These are phyloP conservation scores for Cryptocephalus moraei DNA, from an alignment of 2,888 invertebrate genomes.

Conservation along the genomic window DNA sequence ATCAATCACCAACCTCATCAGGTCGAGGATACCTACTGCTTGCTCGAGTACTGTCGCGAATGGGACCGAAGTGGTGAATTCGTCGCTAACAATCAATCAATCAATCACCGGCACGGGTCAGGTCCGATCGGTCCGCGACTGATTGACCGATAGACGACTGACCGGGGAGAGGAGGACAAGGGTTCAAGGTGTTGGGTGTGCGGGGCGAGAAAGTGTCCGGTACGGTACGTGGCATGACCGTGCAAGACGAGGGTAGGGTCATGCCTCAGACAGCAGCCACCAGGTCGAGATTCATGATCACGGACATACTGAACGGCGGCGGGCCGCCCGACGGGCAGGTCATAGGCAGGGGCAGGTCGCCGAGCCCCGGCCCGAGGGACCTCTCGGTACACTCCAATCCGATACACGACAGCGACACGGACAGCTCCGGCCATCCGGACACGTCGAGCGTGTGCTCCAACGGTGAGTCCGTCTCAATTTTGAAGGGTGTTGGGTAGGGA, in stretches of 20 bases:
- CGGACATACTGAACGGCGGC: slow-evolving; percentile 67
- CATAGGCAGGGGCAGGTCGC: slow-evolving; percentile 41
- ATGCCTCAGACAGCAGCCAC: slow-evolving; percentile 42
- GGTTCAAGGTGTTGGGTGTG: slow-evolving; percentile 34
- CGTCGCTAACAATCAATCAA: background rate
- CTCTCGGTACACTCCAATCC: slow-evolving; percentile 41
- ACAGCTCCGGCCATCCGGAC: slow-evolving; percentile 45
- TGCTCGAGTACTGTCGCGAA: background rate
- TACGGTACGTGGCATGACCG: slow-evolving; percentile 41
- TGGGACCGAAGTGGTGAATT: slow-evolving; percentile 1
- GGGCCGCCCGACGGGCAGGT: slow-evolving; percentile 42
- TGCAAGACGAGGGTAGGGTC: slow-evolving; percentile 38
- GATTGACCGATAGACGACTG: slow-evolving; percentile 1
- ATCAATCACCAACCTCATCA: too few species aligned
- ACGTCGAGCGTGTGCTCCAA: slow-evolving; percentile 45
- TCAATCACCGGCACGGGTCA: background rate
- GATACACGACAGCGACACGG: slow-evolving; percentile 42
- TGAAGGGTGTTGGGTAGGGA: too few species aligned
- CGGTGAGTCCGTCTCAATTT: too few species aligned
- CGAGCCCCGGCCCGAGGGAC: slow-evolving; percentile 46
- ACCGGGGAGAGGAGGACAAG: too few species aligned
- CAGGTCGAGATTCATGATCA: slow-evolving; percentile 82
- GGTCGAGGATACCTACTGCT: background rate
- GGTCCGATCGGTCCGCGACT: slow-evolving; percentile 1
- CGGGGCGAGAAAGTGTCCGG: slow-evolving; percentile 30